A percentile compares a stretch with the other conserved stretches of the same genome.
These are phyloP conservation scores for Apis florea DNA, from an alignment of 1,140 invertebrate genomes.

Conservation along the genomic window DNA sequence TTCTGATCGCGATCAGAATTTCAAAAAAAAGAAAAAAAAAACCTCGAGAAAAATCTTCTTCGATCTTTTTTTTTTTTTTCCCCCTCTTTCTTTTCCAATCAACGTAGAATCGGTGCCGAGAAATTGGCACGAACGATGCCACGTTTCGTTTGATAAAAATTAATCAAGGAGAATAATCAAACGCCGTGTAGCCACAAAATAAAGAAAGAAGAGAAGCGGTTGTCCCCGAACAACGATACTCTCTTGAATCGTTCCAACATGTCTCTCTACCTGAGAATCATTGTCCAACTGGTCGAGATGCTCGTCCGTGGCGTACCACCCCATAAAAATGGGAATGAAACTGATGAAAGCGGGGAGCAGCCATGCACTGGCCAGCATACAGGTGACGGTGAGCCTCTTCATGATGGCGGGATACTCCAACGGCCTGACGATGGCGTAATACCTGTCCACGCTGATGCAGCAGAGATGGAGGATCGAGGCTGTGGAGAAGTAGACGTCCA, in stretches of 20 bases:
- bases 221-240: too few species aligned
- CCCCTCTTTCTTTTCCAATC: too few species aligned
- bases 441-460: slow-evolving; percentile 96
- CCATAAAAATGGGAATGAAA: slow-evolving; percentile 96
- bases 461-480: slow-evolving; percentile 96
- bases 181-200: too few species aligned
- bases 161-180: too few species aligned
- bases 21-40: too few species aligned
- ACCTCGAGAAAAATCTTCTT: too few species aligned
- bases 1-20: too few species aligned
- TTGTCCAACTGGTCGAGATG: slow-evolving; percentile 84
- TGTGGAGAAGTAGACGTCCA: slow-evolving; percentile 97
- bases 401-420: slow-evolving; percentile 94
- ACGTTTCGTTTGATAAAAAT: too few species aligned
- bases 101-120: too few species aligned
- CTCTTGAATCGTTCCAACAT: neutral
- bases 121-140: too few species aligned
- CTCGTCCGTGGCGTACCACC: slow-evolving; percentile 92
- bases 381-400: slow-evolving; percentile 89
- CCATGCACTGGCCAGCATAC: slow-evolving; percentile 94
- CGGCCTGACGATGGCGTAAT: slow-evolving; percentile 93
- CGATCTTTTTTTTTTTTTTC: too few species aligned
- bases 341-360: slow-evolving; percentile 94
- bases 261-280: slow-evolving; percentile 84
- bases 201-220: too few species aligned